Base-by-base conservation (phyloP, 1,140 invertebrate species). In the Telenomus remus region DNA sequence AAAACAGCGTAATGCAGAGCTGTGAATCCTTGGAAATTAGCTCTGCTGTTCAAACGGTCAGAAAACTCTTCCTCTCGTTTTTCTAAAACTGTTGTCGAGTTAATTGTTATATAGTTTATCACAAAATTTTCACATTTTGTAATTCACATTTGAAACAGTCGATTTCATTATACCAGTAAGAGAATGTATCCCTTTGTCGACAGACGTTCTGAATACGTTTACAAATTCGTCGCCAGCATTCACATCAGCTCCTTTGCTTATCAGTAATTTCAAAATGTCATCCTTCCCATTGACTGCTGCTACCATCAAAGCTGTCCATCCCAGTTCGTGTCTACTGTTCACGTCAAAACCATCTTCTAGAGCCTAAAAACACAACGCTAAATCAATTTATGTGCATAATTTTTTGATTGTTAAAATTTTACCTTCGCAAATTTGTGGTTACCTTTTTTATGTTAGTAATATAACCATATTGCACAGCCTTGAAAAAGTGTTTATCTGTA, bases 1-100 rank as follows among this genome's bases (percentile, higher is more conserved):
- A 98, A 86, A 43, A 93, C 94, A 12, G 96, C 95, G 90, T 98
- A 98, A 86, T 97, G 96, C 43, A 98, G 89, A 44, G 96, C 91
- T 53, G 96, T 97, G 85, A 95, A 97, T 13, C 95, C 96, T 66
- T 92, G 89, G 83, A 96, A 97, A 8, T 91, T 92, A 0, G 93
- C 94, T 79, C 91, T 89, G 66, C 89, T 92, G 79, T 94, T 95
- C 60, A 97, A 89, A 16, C 89, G 82, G 73, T 92, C 89, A 78
- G 91, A 93, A 85, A 97, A 98, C 83, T 96, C 94, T 44, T 94
- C 92, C 81, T 96, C 94, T 60, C 95, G 87, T 27, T 88, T 89
- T 56, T 91, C 86, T 49, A 94, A 81, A 10, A 95, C 93, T 93
- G 46, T 27, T 27, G 19, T 27, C 19, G 6, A 27, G 1, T 27